Evolutionary conservation across 2,888 invertebrate species (phyloP), one percentile per base, ranked within the genome.

Genomic region (Oscheius sp.): DNA sequence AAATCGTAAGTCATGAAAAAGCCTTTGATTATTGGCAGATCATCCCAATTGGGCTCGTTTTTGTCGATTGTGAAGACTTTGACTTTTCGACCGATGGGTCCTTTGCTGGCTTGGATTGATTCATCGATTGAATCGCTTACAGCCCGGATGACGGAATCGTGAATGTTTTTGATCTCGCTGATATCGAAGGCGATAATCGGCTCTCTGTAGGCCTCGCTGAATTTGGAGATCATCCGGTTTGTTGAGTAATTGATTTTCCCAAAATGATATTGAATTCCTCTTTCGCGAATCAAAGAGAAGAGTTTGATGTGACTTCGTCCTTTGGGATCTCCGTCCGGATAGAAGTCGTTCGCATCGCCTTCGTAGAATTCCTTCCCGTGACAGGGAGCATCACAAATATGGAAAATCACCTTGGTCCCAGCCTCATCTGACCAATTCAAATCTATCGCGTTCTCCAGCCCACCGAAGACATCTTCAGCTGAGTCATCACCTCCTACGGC

Each of bases 381-480:
- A 20, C 65, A 46, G 3, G 72, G 72, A 17, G 25, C 23, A 42
- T 72, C 72, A 33, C 53, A 50, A 50, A 72, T 72, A 45, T 72
- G 72, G 34, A 72, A 72, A 15, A 72, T 48, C 12, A 69, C 48
- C 34, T 67, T 68, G 33, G 65, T 69, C 15, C 72, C 67, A 31
- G 55, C 55, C 6, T 63, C 23, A 2, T 17, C 48, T 3, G 53
- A 46, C 72, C 72, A 72, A 6, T 31, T n/a, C 39, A 72, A 55
- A 3, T 37, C 17, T 23, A 61, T 3, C 1, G 55, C 66, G 1
- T n/a, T 58, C 20, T 70, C 66, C 42, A 72, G 10, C 10, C 72
- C 72, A 8, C 69, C 70, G 63, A 72, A 70, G 3, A 72, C 69
- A 48, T 72, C 72, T 29, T 70, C 72, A 0, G 63, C 12, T 2